These are phyloP conservation scores for Gasterosteus nipponicus DNA, from an alignment of 2,113 vertebrate species.

Conservation along the genomic window DNA sequence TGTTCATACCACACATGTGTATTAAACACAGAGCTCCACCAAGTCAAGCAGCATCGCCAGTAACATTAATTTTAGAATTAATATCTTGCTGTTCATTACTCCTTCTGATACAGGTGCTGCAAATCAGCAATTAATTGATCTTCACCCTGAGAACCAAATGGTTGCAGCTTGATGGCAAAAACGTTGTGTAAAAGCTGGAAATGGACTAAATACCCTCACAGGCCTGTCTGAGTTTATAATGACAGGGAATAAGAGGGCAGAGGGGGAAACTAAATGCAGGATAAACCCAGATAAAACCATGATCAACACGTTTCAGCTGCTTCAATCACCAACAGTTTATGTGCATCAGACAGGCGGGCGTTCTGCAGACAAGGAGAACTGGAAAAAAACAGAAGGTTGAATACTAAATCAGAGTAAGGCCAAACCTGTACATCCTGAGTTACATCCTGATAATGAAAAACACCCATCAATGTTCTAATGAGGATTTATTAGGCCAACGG, in stretches of 20 bases:
- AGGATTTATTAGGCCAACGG: conserved; percentile 2
- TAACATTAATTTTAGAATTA: conserved; percentile 34
- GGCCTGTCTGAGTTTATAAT: conserved; percentile 37
- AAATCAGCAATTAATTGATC: conserved; percentile 40
- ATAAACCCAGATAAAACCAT: not conserved
- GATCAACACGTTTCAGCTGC: not conserved
- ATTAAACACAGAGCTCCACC: not conserved
- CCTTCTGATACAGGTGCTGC: conserved; percentile 4
- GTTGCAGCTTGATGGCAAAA: conserved; percentile 13
- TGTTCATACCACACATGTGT: not conserved
- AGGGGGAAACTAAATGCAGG: conserved; percentile 9
- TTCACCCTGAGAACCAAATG: conserved; percentile 41
- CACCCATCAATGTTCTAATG: conserved; percentile 13
- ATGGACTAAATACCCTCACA: conserved; percentile 40
- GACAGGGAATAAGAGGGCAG: not conserved
- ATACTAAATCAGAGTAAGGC: too few species aligned
- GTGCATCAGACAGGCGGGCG: not conserved
- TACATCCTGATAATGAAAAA: conserved; percentile 10
- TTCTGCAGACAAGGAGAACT: not conserved
- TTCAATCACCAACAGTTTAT: not conserved
- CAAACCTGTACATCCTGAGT: not conserved
- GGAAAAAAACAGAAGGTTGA: too few species aligned
- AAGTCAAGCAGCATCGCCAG: not conserved
- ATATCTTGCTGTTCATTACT: conserved; percentile 33
- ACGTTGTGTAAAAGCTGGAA: conserved; percentile 30